Evolutionary conservation across 2,113 vertebrate genomes (phyloP), one percentile per base, ranked within the genome.

Genomic region (Camarhynchus parvulus): DNA sequence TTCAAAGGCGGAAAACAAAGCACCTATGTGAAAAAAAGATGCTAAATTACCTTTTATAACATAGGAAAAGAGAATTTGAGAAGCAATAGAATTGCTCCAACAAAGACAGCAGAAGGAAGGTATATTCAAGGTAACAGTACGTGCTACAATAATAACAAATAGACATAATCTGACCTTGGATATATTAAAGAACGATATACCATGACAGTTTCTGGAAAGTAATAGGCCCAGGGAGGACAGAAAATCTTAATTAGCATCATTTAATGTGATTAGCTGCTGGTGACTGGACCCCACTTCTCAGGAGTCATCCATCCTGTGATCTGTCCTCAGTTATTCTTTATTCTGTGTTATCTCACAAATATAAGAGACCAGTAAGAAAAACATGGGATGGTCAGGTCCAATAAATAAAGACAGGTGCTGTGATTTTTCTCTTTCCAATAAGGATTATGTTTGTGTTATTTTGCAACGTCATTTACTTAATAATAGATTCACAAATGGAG

Each of bases 271-370:
- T 61, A 75, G 13, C 28, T 91, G n/a, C 28, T 80, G 24, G 9
- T 81, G 61, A 75, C 13, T 19, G 47, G 28, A 84, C 6, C 11
- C 20, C 3, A 39, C 13, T 63, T 78, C 64, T 84, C 63, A 72
- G 27, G 52, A 87, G 30, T 58, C 30, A 84, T 46, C 18, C 13
- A 50, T n/a, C 25, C 39, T 66, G 19, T 11, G 13, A 94, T 83
- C 63, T 92, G 62, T 63, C 53, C 49, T 87, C 68, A 74, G 76
- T 94, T 95, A 89, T 66, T 93, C 73, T 95, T 83, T 85, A 53
- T 87, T 80, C 50, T 59, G 58, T 81, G 61, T 81, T 77, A 83
- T 25, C 21, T 27, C 49, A 73, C 19, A 85, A 82, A 72, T 24
- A 72, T 23, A 63, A 91, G 58, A 85, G 41, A 90, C n/a, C 5